phyloP scores from a whole-genome alignment of 2,113 vertebrate genomes.

The Aix galericulata region DNA sequence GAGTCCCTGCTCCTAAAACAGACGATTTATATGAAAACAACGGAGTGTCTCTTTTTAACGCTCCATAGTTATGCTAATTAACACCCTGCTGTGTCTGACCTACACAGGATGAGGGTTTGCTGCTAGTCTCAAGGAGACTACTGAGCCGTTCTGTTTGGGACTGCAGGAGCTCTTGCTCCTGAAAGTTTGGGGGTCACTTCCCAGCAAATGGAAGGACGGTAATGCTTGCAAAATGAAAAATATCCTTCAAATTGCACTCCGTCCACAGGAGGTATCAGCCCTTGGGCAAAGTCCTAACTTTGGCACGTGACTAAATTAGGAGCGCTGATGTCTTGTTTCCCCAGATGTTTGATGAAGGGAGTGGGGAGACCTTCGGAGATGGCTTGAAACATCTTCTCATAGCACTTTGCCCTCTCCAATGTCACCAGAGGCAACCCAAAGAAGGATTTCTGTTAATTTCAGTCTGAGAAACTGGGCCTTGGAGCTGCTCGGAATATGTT shows the following conservation, averaged over 20 bases:
- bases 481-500: not conserved
- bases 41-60: fast-evolving
- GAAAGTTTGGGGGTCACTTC: not conserved
- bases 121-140: not conserved
- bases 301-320: not conserved
- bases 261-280: not conserved
- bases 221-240: not conserved
- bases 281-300: not conserved
- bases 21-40: fast-evolving
- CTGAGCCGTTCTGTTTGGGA: not conserved
- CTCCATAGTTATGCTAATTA: not conserved
- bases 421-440: not conserved
- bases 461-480: not conserved
- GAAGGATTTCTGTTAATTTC: not conserved
- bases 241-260: not conserved
- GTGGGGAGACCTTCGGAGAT: not conserved
- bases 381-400: not conserved
- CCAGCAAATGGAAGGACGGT: not conserved
- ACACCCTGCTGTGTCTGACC: not conserved
- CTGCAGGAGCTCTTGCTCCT: not conserved
- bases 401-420: fast-evolving
- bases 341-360: fast-evolving
- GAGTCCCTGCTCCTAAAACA: not conserved
- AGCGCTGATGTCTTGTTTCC: not conserved
- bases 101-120: not conserved